Evolutionary conservation across 2,797 vertebrate species (phyloP).

Genomic region (Gouania willdenowi): DNA sequence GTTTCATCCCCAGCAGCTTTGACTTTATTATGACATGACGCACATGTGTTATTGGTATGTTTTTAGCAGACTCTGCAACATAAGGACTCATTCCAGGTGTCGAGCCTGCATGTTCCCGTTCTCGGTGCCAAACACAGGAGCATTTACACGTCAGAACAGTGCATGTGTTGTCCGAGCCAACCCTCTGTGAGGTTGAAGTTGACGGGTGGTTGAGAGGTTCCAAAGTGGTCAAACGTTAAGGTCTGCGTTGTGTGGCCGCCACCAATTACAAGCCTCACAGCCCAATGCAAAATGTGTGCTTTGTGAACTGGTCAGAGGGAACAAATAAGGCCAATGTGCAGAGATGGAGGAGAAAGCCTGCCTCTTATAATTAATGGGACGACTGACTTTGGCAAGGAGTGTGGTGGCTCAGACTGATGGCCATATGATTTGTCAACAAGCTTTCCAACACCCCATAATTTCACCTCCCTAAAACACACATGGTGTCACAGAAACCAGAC

Average conservation of each 20-base stretch:
- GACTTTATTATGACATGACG: no score
- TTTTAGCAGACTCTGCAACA: no score
- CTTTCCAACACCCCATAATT: slow-evolving; percentile 34
- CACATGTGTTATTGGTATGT: no score
- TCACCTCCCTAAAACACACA: neutral
- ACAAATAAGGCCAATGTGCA: slow-evolving; percentile 67
- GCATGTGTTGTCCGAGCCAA: slow-evolving; percentile 41
- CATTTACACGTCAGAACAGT: slow-evolving; percentile 52
- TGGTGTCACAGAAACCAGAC: neutral
- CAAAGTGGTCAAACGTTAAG: slow-evolving; percentile 59
- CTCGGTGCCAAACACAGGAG: slow-evolving; percentile 22
- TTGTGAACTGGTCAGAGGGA: slow-evolving; percentile 43
- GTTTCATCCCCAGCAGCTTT: no score
- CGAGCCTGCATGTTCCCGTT: neutral
- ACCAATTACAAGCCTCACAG: slow-evolving; percentile 51
- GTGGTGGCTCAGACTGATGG: slow-evolving; percentile 42
- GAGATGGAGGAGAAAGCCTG: slow-evolving; percentile 35
- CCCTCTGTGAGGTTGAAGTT: slow-evolving; percentile 57
- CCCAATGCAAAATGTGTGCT: slow-evolving; percentile 65
- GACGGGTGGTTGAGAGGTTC: slow-evolving; percentile 60
- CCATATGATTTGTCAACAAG: slow-evolving; percentile 53
- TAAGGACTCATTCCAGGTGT: slow-evolving; percentile 30
- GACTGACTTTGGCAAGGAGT: slow-evolving; percentile 43
- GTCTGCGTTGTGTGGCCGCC: slow-evolving; percentile 60
- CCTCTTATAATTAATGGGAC: slow-evolving; percentile 67